Evolutionary conservation across 2,113 vertebrate genomes (phyloP), one percentile per base, ranked within the genome.

Genomic region (Pristiophorus japonicus): DNA sequence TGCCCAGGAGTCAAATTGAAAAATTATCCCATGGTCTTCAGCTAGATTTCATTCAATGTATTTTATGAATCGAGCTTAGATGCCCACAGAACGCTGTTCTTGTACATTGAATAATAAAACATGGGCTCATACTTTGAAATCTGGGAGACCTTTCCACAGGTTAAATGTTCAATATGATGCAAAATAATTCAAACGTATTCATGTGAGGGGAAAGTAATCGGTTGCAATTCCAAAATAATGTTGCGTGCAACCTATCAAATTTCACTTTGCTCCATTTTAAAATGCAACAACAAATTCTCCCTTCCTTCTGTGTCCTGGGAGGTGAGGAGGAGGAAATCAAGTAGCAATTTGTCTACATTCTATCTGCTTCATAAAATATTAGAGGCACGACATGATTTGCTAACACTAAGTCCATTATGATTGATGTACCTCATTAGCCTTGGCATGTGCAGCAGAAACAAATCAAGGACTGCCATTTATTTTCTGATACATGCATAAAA

Each of bases 281-380:
- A 88, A 59, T 51, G 45, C 84, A 87, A 12, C 45, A 24, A 30
- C 20, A 87, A 51, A 87, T 51, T 87, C 22, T 51, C 84, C 22
- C n/a, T 27, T 67, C 59, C 24, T 73, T 88, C 27, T 27, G 51
- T 34, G 51, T 34, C 51, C 51, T 59, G 87, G 27, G 87, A 59
- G 12, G 47, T 3, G 12, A 30, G 27, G 24, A 30, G 47, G 62
- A 42, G 16, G 91, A 66, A 94, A 59, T 45, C 8, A 11, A 94
- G 63, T 66, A 27, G 30, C 4, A 42, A 94, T 94, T 66, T 66
- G 87, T 90, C 38, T 38, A 65, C 62, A 24, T 27, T 94, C 42
- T 94, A 94, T 94, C 62, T 65, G 62, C 62, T 94, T 66, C 91
- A 94, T 94, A 94, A 94, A 94, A 45, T 94, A 66, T 94, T 45